These are phyloP conservation scores for Mus pahari DNA, from an alignment of 2,113 vertebrate genomes.

Conservation along the genomic window DNA sequence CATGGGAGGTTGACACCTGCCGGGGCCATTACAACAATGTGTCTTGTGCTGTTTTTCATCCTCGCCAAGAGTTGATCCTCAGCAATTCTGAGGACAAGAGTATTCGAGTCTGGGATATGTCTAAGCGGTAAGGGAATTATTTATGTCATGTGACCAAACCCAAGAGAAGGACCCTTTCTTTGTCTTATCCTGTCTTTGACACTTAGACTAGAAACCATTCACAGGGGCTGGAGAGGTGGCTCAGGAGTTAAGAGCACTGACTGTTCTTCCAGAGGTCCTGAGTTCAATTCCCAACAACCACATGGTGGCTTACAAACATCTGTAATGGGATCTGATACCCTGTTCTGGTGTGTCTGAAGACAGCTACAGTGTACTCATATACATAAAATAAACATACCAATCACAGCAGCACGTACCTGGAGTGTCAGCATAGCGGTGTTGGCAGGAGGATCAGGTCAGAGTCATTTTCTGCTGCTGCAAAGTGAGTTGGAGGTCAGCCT, in stretches of 20 bases:
- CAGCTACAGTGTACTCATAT: too few species aligned
- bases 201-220: not conserved
- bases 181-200: not conserved
- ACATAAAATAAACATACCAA: too few species aligned
- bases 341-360: too few species aligned
- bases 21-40: slow-evolving; percentile 99
- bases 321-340: too few species aligned
- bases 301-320: too few species aligned
- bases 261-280: too few species aligned
- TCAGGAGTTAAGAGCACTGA: too few species aligned
- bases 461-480: not conserved
- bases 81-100: slow-evolving; percentile 99
- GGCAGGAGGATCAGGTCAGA: not conserved
- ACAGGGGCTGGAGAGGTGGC: too few species aligned
- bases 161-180: not conserved
- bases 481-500: not conserved
- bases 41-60: slow-evolving; percentile 98
- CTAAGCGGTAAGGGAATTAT: slow-evolving; percentile 88
- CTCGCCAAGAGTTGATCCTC: slow-evolving; percentile 97
- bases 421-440: not conserved
- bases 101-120: slow-evolving; percentile 99
- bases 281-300: too few species aligned
- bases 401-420: not conserved
- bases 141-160: not conserved
- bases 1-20: slow-evolving; percentile 98